phyloP scores from a whole-genome alignment of 2,888 invertebrate genomes.

The Ceramica pisi region DNA sequence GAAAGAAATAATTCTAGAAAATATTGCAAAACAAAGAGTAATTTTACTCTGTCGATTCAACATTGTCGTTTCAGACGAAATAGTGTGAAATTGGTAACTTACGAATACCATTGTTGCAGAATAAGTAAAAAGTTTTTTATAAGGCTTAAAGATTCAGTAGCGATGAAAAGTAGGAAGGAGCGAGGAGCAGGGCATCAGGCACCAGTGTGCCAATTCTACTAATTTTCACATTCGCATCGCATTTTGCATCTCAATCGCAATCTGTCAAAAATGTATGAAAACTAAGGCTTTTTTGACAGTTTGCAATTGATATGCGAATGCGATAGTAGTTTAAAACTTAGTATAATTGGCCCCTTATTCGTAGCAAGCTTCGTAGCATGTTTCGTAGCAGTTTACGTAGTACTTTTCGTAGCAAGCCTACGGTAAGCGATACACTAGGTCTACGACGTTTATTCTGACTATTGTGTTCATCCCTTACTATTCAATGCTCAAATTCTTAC shows the following conservation, averaged over 20 bases:
- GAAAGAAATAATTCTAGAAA: background rate
- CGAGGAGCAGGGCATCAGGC: background rate
- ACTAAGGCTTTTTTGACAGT: no score
- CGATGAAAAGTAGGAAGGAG: background rate
- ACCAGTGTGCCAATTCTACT: no score
- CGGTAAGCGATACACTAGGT: background rate
- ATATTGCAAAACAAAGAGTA: background rate
- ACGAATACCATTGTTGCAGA: conserved; percentile 22
- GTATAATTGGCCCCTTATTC: no score
- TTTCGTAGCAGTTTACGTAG: background rate
- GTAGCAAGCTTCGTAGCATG: background rate
- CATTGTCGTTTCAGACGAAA: background rate
- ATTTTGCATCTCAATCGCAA: no score
- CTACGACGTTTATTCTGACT: background rate
- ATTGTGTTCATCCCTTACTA: background rate
- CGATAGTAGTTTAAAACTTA: no score
- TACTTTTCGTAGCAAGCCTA: background rate
- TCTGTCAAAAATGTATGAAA: no score
- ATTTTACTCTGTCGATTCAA: background rate
- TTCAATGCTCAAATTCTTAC: background rate
- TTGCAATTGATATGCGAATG: no score
- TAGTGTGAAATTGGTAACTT: conserved; percentile 32
- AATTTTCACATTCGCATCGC: no score
- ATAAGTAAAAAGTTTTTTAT: background rate
- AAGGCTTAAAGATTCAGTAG: background rate